Evolutionary conservation across 2,888 invertebrate species (phyloP).

Genomic region (Sabatieria punctata): DNA sequence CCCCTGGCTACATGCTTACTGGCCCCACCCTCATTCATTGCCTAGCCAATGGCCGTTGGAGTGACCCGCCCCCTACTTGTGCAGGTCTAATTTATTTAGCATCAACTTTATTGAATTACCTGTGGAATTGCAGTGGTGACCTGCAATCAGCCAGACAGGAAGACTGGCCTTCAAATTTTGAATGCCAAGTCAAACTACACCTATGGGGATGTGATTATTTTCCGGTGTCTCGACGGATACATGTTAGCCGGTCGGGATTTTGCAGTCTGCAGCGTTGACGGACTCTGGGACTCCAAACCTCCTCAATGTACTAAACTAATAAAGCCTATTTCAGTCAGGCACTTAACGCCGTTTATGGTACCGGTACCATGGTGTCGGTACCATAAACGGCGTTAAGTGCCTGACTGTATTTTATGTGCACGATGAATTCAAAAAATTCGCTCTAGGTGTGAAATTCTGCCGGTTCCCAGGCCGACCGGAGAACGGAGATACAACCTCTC

Average conservation of each 20-base stretch:
- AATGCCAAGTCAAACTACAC: conserved; percentile 43
- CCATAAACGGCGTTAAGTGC: no score
- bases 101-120: neutral
- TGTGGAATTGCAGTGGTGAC: conserved; percentile 4
- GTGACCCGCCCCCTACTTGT: conserved; percentile 20
- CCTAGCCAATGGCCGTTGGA: conserved; percentile 21
- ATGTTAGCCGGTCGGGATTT: conserved; percentile 79
- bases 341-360: neutral
- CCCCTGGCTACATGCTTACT: conserved; percentile 15
- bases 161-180: conserved; percentile 1
- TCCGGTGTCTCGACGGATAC: conserved; percentile 68
- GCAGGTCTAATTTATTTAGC: conserved; percentile 11
- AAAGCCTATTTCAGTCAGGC: no score
- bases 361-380: no score
- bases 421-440: no score
- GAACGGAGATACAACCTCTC: conserved; percentile 20
- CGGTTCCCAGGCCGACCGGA: conserved; percentile 20
- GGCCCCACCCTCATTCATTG: conserved; percentile 23
- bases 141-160: conserved; percentile 7
- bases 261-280: conserved; percentile 68
- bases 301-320: conserved; percentile 61
- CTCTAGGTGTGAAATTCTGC: conserved; percentile 12
- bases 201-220: conserved; percentile 66
- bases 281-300: conserved; percentile 61
- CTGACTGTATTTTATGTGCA: no score